These are phyloP conservation scores for Physocephala rufipes DNA, from an alignment of 2,888 invertebrate species.

Conservation along the genomic window DNA sequence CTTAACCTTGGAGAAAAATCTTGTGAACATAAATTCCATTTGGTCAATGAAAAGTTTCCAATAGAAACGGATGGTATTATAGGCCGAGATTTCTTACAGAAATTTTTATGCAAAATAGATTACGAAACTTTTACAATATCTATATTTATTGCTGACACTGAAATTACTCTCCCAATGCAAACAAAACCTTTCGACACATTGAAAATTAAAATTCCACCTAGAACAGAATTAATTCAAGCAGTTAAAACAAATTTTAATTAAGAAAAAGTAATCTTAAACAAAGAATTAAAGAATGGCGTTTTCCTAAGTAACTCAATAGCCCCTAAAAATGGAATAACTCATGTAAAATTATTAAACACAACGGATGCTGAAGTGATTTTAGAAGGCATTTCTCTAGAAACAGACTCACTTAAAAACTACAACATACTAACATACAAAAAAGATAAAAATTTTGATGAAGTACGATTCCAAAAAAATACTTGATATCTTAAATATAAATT, in stretches of 20 bases:
- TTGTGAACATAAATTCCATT: not conserved
- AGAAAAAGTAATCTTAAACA: constrained; percentile 27
- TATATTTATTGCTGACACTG: constrained; percentile 2
- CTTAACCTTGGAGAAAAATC: not conserved
- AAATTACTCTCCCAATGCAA: constrained; percentile 11
- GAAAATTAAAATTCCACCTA: constrained; percentile 22
- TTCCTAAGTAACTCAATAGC: constrained; percentile 31
- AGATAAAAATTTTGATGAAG: not conserved
- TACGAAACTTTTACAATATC: constrained; percentile 34
- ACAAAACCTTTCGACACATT: constrained; percentile 1
- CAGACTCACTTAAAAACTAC: constrained; percentile 21
- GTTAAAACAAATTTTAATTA: constrained; percentile 20
- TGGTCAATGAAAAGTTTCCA: not conserved
- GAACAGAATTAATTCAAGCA: constrained; percentile 15
- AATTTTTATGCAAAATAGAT: constrained; percentile 32
- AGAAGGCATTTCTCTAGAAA: constrained; percentile 29
- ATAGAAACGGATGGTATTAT: constrained; percentile 36
- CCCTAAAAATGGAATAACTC: constrained; percentile 29
- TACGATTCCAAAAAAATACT: not conserved
- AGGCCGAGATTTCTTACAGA: constrained; percentile 29
- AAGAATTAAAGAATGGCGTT: constrained; percentile 21
- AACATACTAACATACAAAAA: constrained; percentile 15
- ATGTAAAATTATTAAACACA: constrained; percentile 26
- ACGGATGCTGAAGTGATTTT: constrained; percentile 1
- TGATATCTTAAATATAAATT: not conserved